Base-by-base conservation (phyloP, 2,113 vertebrate species). In the Dinomys branickii region DNA sequence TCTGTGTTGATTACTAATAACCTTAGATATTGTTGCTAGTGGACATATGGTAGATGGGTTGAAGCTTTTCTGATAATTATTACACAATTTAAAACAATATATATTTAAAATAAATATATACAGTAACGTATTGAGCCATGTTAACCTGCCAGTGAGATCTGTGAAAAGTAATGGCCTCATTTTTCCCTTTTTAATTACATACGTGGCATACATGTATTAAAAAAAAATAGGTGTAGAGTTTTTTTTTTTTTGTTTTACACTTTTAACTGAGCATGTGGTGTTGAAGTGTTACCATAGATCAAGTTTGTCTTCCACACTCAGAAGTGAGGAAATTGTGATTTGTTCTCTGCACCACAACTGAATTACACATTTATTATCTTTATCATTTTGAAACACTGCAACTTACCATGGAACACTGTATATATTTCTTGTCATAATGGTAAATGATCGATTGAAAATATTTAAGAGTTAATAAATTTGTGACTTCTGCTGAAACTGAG, bases 391-490 rank as follows among this genome's bases (percentile, higher is more conserved):
- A 96, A 98, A 98, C 98, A 98, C 98, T 98, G 98, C 98, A 98
- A 97, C 98, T 98, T 98, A 98, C 97, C 98, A 98, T 98, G 98
- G 98, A 98, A 99, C 97, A 98, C 98, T 99, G 98, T 99, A 98
- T 98, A 98, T 98, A 99, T 98, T 99, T 98, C 98, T 99, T 99
- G 98, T 98, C 98, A 98, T 98, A 98, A 99, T 98, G 98, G 98
- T 99, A 98, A 98, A 99, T 98, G 98, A 99, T 97, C 98, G 98
- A 98, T 98, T 98, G 98, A 99, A 99, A 99, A 99, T 99, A 99
- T 99, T 99, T 99, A 99, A 99, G 97, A 98, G 98, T 99, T 98
- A 99, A 99, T 98, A 99, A 99, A 99, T 99, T 98, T 99, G 99
- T 99, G 99, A 99, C 99, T 99, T 99, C 99, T 99, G 99, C 99